These are phyloP conservation scores for Anhinga anhinga DNA, from an alignment of 2,113 vertebrate genomes.

Conservation along the genomic window DNA sequence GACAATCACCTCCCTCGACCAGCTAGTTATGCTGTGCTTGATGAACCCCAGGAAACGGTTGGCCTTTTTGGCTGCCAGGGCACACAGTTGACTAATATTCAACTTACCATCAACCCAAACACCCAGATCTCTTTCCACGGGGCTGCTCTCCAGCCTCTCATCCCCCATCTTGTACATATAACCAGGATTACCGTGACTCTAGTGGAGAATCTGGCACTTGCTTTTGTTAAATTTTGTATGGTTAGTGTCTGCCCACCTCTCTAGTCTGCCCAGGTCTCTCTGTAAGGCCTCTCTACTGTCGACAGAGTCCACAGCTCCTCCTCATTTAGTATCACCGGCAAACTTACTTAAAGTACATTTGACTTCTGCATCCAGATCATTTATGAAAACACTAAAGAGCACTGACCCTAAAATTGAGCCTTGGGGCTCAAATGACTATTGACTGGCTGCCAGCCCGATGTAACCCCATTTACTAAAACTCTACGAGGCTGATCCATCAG, in stretches of 20 bases:
- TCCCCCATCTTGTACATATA: accelerated
- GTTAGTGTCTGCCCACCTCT: not conserved
- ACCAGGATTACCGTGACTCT: not conserved
- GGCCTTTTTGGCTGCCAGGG: not conserved
- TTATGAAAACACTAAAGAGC: not conserved
- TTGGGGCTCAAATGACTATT: accelerated
- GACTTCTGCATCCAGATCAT: not conserved
- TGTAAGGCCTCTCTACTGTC: not conserved
- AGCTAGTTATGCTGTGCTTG: accelerated
- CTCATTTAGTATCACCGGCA: not conserved
- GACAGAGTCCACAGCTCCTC: not conserved
- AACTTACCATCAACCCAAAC: not conserved
- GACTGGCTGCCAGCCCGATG: not conserved
- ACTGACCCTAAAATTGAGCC: not conserved
- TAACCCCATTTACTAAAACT: not conserved
- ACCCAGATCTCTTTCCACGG: accelerated
- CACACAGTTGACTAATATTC: not conserved
- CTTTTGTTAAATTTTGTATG: not conserved
- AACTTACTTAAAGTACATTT: not conserved
- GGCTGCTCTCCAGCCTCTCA: not conserved
- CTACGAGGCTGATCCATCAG: accelerated
- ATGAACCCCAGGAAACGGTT: accelerated
- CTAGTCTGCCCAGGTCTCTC: not conserved
- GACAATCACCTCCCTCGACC: accelerated
- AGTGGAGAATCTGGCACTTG: not conserved